These are phyloP conservation scores for Brachylomia viminalis DNA, from an alignment of 2,888 invertebrate species.

Conservation along the genomic window DNA sequence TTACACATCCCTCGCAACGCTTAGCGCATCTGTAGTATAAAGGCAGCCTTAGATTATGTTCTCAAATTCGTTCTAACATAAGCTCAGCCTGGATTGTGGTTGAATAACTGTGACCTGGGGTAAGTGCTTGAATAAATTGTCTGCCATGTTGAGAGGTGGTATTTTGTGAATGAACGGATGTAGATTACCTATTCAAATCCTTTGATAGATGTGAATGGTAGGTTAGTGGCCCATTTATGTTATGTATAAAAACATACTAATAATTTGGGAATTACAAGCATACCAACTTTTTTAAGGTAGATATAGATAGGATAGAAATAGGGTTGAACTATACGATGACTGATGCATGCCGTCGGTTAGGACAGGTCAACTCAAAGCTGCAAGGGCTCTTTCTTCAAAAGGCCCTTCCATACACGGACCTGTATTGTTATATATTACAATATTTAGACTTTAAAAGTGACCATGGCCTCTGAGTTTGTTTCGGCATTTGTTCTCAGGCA, in stretches of 20 bases:
- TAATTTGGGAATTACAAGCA: background rate
- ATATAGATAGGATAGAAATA: no score
- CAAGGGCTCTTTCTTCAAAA: no score
- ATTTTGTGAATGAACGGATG: slow-evolving; percentile 55
- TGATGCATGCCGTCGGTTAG: no score
- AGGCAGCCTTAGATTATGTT: slow-evolving; percentile 30
- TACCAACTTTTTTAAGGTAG: background rate
- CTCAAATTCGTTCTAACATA: slow-evolving; percentile 44
- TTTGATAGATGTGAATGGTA: slow-evolving; percentile 29
- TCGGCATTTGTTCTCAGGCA: no score
- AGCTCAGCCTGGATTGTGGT: slow-evolving; percentile 27
- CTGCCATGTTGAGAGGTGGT: slow-evolving; percentile 39
- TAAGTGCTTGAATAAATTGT: slow-evolving; percentile 58
- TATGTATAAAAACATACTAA: background rate
- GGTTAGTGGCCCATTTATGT: background rate
- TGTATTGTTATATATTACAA: no score
- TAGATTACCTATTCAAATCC: slow-evolving; percentile 54
- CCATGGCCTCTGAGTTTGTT: no score
- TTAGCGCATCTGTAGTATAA: background rate
- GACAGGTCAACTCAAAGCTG: no score
- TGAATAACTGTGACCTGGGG: slow-evolving; percentile 31
- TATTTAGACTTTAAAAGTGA: no score
- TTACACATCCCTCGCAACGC: background rate
- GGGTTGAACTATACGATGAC: no score
- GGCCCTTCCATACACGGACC: no score